A percentile compares a stretch with the other conserved stretches of the same genome.
phyloP scores from a whole-genome alignment of 1,140 invertebrate species.

The Phortica variegata region DNA sequence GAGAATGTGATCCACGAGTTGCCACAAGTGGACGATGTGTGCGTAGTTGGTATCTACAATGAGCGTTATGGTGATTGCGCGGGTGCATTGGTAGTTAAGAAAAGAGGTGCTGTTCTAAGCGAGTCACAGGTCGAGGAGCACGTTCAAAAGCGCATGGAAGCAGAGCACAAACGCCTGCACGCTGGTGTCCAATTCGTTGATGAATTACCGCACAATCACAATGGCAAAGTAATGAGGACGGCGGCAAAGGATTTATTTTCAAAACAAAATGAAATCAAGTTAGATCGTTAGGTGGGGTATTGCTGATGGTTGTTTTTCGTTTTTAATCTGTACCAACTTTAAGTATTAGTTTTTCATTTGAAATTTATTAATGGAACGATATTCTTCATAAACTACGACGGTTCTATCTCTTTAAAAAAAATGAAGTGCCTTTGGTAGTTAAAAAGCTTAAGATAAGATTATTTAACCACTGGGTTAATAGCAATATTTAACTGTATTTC shows the following conservation, averaged over 20 bases:
- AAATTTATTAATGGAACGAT: too few relatives aligned
- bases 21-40: conserved; percentile 23
- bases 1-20: conserved; percentile 17
- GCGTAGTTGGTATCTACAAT: conserved; percentile 20
- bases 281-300: too few relatives aligned
- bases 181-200: conserved; percentile 64
- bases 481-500: too few relatives aligned
- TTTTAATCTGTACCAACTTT: too few relatives aligned
- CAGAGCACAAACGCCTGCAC: conserved; percentile 58
- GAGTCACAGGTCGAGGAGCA: conserved; percentile 23
- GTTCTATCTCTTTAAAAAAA: too few relatives aligned
- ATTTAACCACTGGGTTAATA: too few relatives aligned
- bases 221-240: conserved; percentile 65
- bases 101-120: conserved; percentile 3
- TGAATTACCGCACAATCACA: conserved; percentile 62
- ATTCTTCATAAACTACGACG: too few relatives aligned
- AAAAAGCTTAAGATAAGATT: too few relatives aligned
- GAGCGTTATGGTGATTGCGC: conserved; percentile 12
- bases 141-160: conserved; percentile 34
- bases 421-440: too few relatives aligned
- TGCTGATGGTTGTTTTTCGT: too few relatives aligned
- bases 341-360: too few relatives aligned
- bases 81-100: conserved; percentile 9
- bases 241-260: conserved; percentile 48
- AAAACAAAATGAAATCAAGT: too few relatives aligned